Evolutionary conservation across 2,797 vertebrate species (phyloP), one percentile per base, ranked within the genome.

Genomic region (Squalus acanthias): DNA sequence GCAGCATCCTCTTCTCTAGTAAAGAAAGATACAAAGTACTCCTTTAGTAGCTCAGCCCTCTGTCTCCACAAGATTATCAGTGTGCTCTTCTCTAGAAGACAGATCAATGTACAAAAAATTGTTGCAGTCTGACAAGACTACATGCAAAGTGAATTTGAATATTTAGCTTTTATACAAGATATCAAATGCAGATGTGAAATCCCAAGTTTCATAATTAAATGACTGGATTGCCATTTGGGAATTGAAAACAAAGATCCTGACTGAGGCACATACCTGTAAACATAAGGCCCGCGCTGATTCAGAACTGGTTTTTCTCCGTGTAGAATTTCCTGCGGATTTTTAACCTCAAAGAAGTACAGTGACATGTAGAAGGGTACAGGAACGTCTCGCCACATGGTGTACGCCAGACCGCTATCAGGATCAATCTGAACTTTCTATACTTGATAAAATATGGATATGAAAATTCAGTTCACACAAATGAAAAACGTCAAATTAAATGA

Each of bases 361-460:
- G 94, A 95, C 94, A 95, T 95, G 94, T 95, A 76, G 4, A 95
- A 95, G 3, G 94, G 94, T 2, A 95, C 46, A 17, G 94, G 70
- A 57, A 95, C 29, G 3, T 95, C 94, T 15, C 69, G 94, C 94
- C 94, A 95, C 94, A 95, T 95, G 26, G 69, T 95, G 10, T 95
- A 95, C 15, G 94, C 69, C 70, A 95, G 46, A 0, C 94, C 94
- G 53, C 46, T 95, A 7, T 15, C 50, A 8, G 70, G 94, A 57
- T 95, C 94, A 74, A 95, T 74, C 70, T 57, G 69, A 74, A 95
- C 50, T 33, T 95, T 95, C 94, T 95, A 20, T 12, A 33, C 69
- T 74, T 10, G 46, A 53, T 20, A 24, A 93, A 93, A 89, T 12
- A 60, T 89, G 87, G 53, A 17, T 5, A 7, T 33, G 2, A 67